Percentiles rank a stretch among this genome's conserved stretches.
phyloP scores from a whole-genome alignment of 2,797 vertebrate species.

The Euthynnus affinis region DNA sequence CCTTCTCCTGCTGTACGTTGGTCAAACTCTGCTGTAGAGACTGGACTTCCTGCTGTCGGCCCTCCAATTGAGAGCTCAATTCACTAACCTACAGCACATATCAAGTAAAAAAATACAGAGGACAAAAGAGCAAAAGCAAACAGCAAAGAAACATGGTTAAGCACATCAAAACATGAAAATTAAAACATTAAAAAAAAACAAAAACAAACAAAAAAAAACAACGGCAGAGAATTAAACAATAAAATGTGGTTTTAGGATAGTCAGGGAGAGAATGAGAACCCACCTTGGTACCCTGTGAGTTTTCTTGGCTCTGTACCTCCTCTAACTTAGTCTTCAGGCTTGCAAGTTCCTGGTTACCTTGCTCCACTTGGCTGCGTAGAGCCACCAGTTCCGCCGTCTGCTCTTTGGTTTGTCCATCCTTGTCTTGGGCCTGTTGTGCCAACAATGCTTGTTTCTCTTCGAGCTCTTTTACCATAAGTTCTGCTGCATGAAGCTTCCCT shows the following conservation, averaged over 20 bases:
- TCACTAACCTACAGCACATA: constrained; percentile 87
- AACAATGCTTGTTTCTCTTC: constrained; percentile 86
- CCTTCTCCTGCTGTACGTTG: constrained; percentile 87
- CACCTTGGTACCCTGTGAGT: constrained; percentile 90
- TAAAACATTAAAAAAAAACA: constrained; percentile 14
- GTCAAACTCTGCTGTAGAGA: constrained; percentile 88
- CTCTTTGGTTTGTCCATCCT: constrained; percentile 88
- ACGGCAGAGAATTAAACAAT: neutral
- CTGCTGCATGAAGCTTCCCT: constrained; percentile 92
- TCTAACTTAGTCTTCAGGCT: constrained; percentile 88
- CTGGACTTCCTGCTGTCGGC: constrained; percentile 87
- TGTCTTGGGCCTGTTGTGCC: constrained; percentile 85
- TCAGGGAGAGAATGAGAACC: constrained; percentile 65
- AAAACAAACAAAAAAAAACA: neutral
- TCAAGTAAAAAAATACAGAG: constrained; percentile 24
- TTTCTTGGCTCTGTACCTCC: constrained; percentile 86
- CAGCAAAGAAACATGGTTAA: constrained; percentile 45
- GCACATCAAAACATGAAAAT: constrained; percentile 49
- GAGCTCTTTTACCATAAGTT: constrained; percentile 93
- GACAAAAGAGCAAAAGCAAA: constrained; percentile 41
- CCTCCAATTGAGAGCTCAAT: constrained; percentile 88
- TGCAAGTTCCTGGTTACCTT: constrained; percentile 90
- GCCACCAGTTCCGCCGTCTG: constrained; percentile 86
- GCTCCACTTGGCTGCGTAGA: constrained; percentile 87
- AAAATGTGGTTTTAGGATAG: neutral